phyloP scores from a whole-genome alignment of 2,113 vertebrate species.

The Motacilla tschutschensis region DNA sequence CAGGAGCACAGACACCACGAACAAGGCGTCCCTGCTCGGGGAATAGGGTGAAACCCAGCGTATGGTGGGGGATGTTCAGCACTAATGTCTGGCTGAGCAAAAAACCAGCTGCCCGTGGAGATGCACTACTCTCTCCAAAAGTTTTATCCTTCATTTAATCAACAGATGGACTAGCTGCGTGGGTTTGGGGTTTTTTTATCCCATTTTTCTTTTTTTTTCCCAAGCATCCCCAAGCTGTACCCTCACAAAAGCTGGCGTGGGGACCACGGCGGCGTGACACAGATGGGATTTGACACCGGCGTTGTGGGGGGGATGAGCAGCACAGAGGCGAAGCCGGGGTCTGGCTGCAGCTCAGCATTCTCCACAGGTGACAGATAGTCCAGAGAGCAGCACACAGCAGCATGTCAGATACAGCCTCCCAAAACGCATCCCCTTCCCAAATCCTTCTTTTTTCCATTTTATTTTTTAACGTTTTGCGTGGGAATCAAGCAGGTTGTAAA shows the following conservation, averaged over 20 bases:
- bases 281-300: slow-evolving; percentile 32
- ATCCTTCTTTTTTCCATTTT: background rate
- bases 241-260: slow-evolving; percentile 1
- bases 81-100: background rate
- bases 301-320: background rate
- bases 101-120: slow-evolving; percentile 25
- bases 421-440: background rate
- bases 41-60: background rate
- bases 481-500: slow-evolving; percentile 12
- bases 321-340: background rate
- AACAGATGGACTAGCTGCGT: slow-evolving; percentile 71
- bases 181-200: slow-evolving; percentile 17
- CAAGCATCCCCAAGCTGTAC: slow-evolving; percentile 27
- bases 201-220: background rate
- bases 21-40: background rate
- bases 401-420: background rate
- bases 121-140: slow-evolving; percentile 39
- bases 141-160: slow-evolving; percentile 74
- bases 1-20: background rate
- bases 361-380: slow-evolving; percentile 67
- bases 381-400: background rate
- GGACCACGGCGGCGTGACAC: background rate
- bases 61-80: background rate
- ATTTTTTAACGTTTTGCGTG: background rate
- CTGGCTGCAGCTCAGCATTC: slow-evolving; percentile 2